A percentile compares a stretch with the other conserved stretches of the same genome.
Conservation (phyloP, 2,888 invertebrate species). For the Lasioglossum malachurum region DNA sequence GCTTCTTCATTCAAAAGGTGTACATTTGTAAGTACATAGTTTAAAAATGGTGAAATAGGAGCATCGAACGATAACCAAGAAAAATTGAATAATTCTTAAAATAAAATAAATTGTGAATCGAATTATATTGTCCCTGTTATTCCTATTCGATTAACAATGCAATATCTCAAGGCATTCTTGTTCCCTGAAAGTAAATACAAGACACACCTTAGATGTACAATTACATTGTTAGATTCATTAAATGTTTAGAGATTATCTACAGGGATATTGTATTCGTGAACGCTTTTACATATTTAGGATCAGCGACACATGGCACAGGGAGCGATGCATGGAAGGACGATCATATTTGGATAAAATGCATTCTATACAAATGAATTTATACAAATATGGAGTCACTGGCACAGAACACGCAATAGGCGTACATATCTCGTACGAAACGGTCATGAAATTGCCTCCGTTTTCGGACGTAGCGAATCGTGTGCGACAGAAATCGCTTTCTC, state of each 20-base stretch:
- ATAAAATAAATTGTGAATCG: conserved; percentile 43
- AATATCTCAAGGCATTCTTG: background rate
- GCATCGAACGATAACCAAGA: conserved; percentile 35
- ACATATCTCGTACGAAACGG: conserved; percentile 40
- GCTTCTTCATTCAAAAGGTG: background rate
- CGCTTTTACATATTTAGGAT: background rate
- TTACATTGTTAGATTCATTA: background rate
- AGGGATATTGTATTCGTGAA: background rate
- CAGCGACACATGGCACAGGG: background rate
- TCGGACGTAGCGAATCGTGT: conserved; percentile 42
- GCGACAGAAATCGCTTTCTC: conserved; percentile 71
- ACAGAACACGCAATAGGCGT: conserved; percentile 57
- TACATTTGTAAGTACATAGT: conserved; percentile 4
- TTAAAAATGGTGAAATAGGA: conserved; percentile 36
- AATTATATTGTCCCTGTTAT: background rate
- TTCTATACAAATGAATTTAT: background rate
- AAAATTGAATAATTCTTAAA: conserved; percentile 34
- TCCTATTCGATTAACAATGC: background rate
- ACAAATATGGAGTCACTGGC: conserved; percentile 33
- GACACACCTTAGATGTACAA: background rate
- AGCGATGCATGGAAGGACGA: background rate
- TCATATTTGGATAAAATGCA: background rate
- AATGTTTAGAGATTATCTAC: background rate
- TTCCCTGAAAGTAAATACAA: background rate
- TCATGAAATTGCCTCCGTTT: conserved; percentile 58